Conservation (phyloP, 1,140 invertebrate species). For the Zaprionus davidi region DNA sequence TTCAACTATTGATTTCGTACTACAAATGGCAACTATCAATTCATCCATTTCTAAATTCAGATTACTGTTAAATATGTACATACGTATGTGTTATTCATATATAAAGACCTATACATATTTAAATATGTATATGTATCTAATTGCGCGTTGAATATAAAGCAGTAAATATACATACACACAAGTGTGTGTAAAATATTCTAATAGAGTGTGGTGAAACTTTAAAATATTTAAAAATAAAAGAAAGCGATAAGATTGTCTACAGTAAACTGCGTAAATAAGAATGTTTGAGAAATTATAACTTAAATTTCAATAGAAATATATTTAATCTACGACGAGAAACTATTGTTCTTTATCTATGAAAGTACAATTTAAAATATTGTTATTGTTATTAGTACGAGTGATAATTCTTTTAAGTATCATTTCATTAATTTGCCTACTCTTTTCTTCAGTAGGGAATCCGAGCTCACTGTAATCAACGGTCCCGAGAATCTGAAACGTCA, state of each 20-base stretch:
- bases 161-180: not conserved
- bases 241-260: not conserved
- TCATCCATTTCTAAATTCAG: constrained; percentile 4
- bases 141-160: constrained; percentile 4
- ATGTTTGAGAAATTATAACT: not conserved
- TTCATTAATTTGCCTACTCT: not conserved
- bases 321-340: not conserved
- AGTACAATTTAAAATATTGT: no score
- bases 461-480: constrained; percentile 29
- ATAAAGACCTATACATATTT: not conserved
- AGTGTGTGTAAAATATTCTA: not conserved
- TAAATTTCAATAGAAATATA: not conserved
- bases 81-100: not conserved
- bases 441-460: constrained; percentile 20
- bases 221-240: not conserved
- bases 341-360: no score
- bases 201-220: constrained; percentile 1
- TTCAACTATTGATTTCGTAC: constrained; percentile 24
- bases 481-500: constrained; percentile 22
- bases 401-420: not conserved
- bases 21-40: constrained; percentile 17
- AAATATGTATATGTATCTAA: not conserved
- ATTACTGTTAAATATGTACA: constrained; percentile 7
- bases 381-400: not conserved
- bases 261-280: constrained; percentile 20